Conservation (phyloP, 2,797 vertebrate genomes). For the Heteromormyrus szaboi region DNA sequence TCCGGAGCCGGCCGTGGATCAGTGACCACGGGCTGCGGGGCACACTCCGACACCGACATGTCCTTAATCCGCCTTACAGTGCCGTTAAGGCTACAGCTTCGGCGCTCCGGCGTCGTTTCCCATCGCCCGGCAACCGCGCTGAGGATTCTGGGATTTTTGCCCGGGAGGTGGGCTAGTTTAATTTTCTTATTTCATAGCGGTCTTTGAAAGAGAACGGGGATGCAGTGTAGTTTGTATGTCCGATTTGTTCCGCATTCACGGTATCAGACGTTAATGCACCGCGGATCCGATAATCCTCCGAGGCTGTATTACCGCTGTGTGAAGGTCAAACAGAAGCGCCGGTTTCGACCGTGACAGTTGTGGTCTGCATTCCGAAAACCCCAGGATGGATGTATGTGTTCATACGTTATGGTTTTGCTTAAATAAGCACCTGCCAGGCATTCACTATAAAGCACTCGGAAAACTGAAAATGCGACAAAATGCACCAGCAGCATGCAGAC, state of each 20-base stretch:
- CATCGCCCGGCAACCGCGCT: conserved; percentile 7
- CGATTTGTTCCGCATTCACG: background rate
- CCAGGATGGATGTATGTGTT: background rate
- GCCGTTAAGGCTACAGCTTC: background rate
- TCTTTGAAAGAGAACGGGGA: background rate
- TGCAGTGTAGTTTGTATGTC: background rate
- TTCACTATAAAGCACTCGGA: background rate
- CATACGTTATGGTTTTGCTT: background rate
- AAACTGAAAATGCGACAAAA: background rate
- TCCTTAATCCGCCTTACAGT: background rate
- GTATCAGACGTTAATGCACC: background rate
- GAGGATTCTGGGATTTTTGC: background rate
- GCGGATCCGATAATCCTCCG: background rate
- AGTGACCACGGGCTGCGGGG: background rate
- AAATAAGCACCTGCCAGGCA: background rate
- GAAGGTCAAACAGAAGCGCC: background rate
- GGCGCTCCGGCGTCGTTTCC: background rate
- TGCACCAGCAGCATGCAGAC: background rate
- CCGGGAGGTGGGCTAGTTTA: background rate
- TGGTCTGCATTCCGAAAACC: background rate
- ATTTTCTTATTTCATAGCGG: background rate
- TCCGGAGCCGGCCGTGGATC: background rate
- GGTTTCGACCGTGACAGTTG: background rate
- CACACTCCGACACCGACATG: background rate
- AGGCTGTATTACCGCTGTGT: background rate